Evolutionary conservation across 2,888 invertebrate genomes (phyloP), one percentile per base, ranked within the genome.

Genomic region (Argyresthia goedartella): DNA sequence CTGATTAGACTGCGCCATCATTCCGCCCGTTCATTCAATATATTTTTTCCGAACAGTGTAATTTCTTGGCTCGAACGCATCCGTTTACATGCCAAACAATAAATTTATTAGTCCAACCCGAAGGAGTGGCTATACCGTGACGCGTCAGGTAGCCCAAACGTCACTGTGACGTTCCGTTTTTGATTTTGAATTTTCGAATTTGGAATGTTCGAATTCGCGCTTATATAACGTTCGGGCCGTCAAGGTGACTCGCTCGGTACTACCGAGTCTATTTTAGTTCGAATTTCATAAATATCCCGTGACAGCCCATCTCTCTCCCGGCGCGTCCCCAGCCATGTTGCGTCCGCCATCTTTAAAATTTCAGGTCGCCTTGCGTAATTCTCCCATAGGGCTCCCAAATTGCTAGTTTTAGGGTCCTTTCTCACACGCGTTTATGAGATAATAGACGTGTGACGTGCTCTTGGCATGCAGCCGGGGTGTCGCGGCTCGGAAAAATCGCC

Each of bases 71-170:
- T 81, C 84, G 74, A 82, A 85, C 84, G 80, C 84, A 81, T 84
- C 82, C 81, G 86, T 82, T 81, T 84, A 84, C 85, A 85, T 84
- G 86, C 86, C 86, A 86, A 85, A 86, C 86, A 84, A 85, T 86
- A 86, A 85, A 86, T 85, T 85, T 84, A 85, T 86, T 85, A 79
- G 82, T 67, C 75, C 67, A 73, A 73, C 75, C 44, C 48, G 82
- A 80, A 81, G 85, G 85, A 84, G 85, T 84, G 85, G 80, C 84
- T 76, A 76, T 77, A 79, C 79, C 70, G 61, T 65, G 62, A 74
- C 85, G 85, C 48, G 53, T 47, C 48, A 47, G 33, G 25, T 36
- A n/a, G n/a, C 11, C 8, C n/a, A 35, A 62, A 68, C 81, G 82
- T 82, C 78, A 76, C 69, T 25, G 6, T 25, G 25, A 25, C 25